Percentiles rank a stretch among this genome's conserved stretches.
Evolutionary conservation across 1,140 invertebrate species (phyloP).

Genomic region (Heliothis virescens): DNA sequence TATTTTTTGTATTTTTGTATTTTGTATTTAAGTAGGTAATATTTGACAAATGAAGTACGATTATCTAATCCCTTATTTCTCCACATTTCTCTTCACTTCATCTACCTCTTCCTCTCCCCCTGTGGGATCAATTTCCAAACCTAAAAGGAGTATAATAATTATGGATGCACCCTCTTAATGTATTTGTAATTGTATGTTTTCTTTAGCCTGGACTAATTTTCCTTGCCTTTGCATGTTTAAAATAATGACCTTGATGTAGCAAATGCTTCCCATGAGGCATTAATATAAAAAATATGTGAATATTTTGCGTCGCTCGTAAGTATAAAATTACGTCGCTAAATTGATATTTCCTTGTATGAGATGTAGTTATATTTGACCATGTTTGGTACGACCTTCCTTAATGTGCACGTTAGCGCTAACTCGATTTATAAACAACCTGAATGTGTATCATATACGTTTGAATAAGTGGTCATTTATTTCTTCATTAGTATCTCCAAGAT

Average conservation of each 20-base stretch:
- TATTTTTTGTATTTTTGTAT: no score
- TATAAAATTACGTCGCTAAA: slow-evolving; percentile 28
- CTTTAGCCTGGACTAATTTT: background rate
- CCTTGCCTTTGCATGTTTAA: background rate
- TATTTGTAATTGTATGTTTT: slow-evolving; percentile 26
- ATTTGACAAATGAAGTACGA: no score
- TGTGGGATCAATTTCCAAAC: slow-evolving; percentile 27
- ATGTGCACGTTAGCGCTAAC: background rate
- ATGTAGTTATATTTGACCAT: slow-evolving; percentile 20
- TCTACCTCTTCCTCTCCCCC: background rate
- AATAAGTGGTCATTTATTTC: background rate
- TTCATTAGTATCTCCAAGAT: background rate
- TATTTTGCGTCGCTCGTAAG: background rate
- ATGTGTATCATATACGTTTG: no score
- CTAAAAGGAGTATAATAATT: slow-evolving; percentile 34
- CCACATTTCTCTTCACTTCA: background rate
- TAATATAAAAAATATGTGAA: slow-evolving; percentile 18
- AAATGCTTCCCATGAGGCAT: slow-evolving; percentile 1
- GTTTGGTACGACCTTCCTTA: slow-evolving; percentile 24
- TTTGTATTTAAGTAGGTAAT: no score
- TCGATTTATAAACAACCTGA: slow-evolving; percentile 12
- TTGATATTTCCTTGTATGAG: slow-evolving; percentile 19
- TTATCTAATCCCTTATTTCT: background rate
- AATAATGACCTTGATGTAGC: slow-evolving; percentile 11
- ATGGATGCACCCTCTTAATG: slow-evolving; percentile 19